Base-by-base conservation (phyloP, 2,113 vertebrate genomes). In the Nanorana parkeri region DNA sequence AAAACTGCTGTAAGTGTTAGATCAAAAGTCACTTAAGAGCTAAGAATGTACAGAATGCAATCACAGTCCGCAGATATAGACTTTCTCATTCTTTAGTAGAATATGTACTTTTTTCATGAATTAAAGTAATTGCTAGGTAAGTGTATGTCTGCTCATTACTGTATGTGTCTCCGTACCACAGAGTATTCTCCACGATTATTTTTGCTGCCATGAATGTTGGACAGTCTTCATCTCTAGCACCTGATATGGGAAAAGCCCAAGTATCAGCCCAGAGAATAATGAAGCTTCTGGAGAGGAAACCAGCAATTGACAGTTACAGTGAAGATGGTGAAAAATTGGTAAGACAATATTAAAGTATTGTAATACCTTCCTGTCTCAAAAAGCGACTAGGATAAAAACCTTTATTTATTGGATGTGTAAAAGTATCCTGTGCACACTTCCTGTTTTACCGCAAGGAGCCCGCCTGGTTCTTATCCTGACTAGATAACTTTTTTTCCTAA, bases 211-310 rank as follows among this genome's bases (percentile, higher is more conserved):
- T 91, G 83, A 87, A 89, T 77, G 84, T 90, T 60, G 90, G 87
- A 80, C 88, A 87, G 64, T 81, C 86, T 56, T 83, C 85, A 77
- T 88, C 88, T 69, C 52, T 90, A 77, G 86, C 76, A 88, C 86
- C 87, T 87, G 87, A 92, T 80, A 93, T 87, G 81, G 83, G 86
- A 26, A 90, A 91, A 89, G 85, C 85, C 84, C 90, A 52, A 87
- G 17, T 86, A 7, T 85, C 84, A 85, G 85, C 84, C 16, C 90
- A 87, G 85, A 88, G 80, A 85, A 91, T 88, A 67, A 91, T 91
- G 66, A 79, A 87, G 1, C 89, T 91, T 86, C 82, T 90, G 75
- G 72, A 85, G 15, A 60, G 82, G 81, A 91, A 90, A 87, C 85
- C 91, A 86, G 15, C 20, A 67, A 91, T 88, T 83, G 89, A 91